A percentile compares a stretch with the other conserved stretches of the same genome.
Conservation (phyloP, 1,140 invertebrate species). For the Lucilia sericata region DNA sequence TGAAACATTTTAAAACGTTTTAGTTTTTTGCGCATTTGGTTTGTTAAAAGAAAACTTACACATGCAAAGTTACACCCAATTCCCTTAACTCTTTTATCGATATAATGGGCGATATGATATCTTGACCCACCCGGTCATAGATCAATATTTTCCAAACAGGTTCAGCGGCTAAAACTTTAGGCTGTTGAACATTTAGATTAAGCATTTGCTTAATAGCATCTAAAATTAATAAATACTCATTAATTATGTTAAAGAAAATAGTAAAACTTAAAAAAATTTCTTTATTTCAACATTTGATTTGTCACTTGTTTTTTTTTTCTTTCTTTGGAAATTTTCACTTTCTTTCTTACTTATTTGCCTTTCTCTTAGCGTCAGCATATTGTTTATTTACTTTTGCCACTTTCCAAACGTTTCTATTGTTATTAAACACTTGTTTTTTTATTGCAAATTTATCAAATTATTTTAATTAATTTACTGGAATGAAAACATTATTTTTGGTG, state of each 20-base stretch:
- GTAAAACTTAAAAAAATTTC: not conserved
- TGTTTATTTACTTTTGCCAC: not conserved
- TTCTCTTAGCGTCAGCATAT: constrained; percentile 77
- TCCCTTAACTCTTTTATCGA: constrained; percentile 96
- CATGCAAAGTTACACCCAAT: constrained; percentile 95
- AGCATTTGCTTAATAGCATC: constrained; percentile 93
- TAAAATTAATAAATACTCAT: constrained; percentile 66
- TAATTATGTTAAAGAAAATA: constrained; percentile 33
- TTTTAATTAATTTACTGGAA: constrained; percentile 36
- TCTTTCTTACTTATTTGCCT: constrained; percentile 77
- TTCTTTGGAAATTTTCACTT: not conserved
- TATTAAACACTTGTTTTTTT: not conserved
- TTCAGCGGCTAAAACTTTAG: constrained; percentile 81
- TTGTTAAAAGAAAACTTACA: constrained; percentile 75
- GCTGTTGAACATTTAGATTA: constrained; percentile 87
- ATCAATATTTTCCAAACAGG: constrained; percentile 96
- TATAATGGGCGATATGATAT: constrained; percentile 97
- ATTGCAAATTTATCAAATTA: not conserved
- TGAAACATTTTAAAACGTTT: not conserved
- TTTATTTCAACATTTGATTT: constrained; percentile 35
- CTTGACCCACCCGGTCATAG: constrained; percentile 96
- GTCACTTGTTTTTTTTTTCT: not conserved
- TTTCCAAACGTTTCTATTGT: not conserved
- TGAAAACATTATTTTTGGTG: constrained; percentile 34
- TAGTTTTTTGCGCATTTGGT: not conserved